Evolutionary conservation across 2,797 vertebrate genomes (phyloP), one percentile per base, ranked within the genome.

Genomic region (Gallinago stenura): DNA sequence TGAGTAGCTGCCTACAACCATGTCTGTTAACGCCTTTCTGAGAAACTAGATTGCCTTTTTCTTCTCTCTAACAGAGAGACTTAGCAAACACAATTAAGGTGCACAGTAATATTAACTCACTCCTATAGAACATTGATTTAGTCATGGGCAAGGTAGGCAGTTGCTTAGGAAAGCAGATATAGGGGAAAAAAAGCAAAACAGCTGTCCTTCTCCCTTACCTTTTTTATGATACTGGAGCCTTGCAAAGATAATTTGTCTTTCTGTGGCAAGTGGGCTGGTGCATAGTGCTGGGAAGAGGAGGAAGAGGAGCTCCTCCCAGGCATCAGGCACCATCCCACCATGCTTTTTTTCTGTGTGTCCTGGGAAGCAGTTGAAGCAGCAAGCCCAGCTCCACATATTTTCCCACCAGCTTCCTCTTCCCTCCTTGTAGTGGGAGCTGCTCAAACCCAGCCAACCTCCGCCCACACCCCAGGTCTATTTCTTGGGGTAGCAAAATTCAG

Each of bases 31-130:
- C 1, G 12, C 4, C 64, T n/a, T 37, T 90, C 61, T 61, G 22
- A 83, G 57, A 54, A 83, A 68, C 18, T 35, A 71, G 37, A 39
- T 26, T 64, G 33, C 12, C n/a, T 46, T 48, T 22, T 46, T 71
- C 31, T 68, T 76, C 25, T 30, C 17, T 56, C 60, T 71, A 45
- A 35, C 19, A 61, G 17, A 54, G 17, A 28, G 19, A 53, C 24
- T 43, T 51, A 64, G 31, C 20, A 92, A 66, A 43, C 15, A 3
- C 4, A 16, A 21, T 50, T 65, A 41, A 57, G 57, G 15, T 43
- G 16, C 31, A 35, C 6, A 43, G 12, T 13, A 35, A 54, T 45
- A 66, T 60, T 73, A 70, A 45, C 11, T 83, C 0, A 0, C 9
- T 46, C 16, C n/a, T 71, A 10, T 2, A 71, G 50, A 7, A 62